Conservation (phyloP, 2,797 vertebrate species). For the Ambastaia sidthimunki region DNA sequence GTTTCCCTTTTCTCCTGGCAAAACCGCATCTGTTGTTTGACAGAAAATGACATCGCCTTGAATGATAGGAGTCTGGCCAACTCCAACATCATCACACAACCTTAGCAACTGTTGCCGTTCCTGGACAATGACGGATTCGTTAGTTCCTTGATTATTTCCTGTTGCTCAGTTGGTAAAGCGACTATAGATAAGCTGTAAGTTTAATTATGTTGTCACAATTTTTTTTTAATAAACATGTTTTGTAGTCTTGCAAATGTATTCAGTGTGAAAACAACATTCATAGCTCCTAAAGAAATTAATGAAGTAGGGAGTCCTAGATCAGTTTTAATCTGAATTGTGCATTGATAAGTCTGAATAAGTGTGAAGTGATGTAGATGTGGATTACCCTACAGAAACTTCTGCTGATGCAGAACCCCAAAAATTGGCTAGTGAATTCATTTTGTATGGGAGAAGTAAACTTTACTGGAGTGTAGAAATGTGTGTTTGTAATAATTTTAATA, state of each 20-base stretch:
- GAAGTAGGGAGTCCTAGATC: too few species aligned
- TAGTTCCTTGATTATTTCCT: constrained; percentile 16
- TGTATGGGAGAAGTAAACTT: neutral
- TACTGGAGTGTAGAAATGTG: neutral
- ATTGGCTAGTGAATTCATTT: neutral
- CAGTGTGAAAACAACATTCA: neutral
- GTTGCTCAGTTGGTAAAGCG: neutral
- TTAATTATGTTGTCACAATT: too few species aligned
- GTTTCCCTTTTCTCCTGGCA: constrained; percentile 44
- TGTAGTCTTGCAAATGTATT: constrained; percentile 8
- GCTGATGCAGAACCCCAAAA: too few species aligned
- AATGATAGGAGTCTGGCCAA: constrained; percentile 14
- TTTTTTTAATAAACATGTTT: neutral
- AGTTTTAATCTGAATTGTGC: too few species aligned
- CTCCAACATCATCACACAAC: neutral
- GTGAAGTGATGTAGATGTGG: too few species aligned
- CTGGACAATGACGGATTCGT: neutral
- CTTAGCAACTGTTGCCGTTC: constrained; percentile 21
- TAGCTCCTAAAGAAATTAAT: too few species aligned
- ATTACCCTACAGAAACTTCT: too few species aligned
- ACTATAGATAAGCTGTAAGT: too few species aligned
- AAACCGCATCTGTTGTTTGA: constrained; percentile 48
- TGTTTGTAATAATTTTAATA: constrained; percentile 17
- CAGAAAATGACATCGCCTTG: constrained; percentile 17
- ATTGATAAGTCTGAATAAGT: too few species aligned